phyloP scores from a whole-genome alignment of 2,888 invertebrate genomes.

The Synergus laeviventris region DNA sequence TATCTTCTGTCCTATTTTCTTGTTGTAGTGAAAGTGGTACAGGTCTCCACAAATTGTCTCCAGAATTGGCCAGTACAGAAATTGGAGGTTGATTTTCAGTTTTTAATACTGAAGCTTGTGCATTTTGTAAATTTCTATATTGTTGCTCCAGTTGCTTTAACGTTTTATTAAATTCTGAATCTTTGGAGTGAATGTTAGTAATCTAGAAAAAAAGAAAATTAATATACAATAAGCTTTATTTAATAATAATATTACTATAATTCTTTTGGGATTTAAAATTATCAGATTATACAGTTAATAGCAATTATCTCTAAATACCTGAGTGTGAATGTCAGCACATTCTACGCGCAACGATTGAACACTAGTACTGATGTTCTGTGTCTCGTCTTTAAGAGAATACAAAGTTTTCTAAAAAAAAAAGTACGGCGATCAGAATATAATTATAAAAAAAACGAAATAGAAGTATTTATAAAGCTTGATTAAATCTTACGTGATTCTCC shows the following conservation, averaged over 20 bases:
- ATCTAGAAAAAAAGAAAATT: slow-evolving; percentile 54
- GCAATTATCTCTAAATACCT: background rate
- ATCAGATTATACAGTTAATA: background rate
- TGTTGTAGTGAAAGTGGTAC: slow-evolving; percentile 7
- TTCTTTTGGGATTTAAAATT: too few species aligned
- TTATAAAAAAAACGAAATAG: slow-evolving; percentile 13
- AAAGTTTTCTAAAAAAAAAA: slow-evolving; percentile 68
- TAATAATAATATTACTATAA: background rate
- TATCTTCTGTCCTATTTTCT: slow-evolving; percentile 29
- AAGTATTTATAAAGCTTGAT: slow-evolving; percentile 28
- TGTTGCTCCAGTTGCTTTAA: slow-evolving; percentile 63
- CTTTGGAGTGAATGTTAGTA: slow-evolving; percentile 55
- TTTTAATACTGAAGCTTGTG: slow-evolving; percentile 51
- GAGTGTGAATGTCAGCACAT: slow-evolving; percentile 57
- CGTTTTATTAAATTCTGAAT: slow-evolving; percentile 55
- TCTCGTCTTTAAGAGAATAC: slow-evolving; percentile 71
- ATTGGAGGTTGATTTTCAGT: slow-evolving; percentile 43
- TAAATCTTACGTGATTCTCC: slow-evolving; percentile 74
- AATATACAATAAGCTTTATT: background rate
- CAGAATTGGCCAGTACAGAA: background rate
- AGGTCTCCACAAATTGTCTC: background rate
- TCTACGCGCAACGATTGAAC: slow-evolving; percentile 74
- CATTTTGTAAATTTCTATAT: slow-evolving; percentile 61
- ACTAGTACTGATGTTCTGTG: slow-evolving; percentile 73
- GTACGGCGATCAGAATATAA: slow-evolving; percentile 11